Percentiles rank a stretch among this genome's conserved stretches.
phyloP scores from a whole-genome alignment of 2,113 vertebrate species.

The Ceyx margarethae region DNA sequence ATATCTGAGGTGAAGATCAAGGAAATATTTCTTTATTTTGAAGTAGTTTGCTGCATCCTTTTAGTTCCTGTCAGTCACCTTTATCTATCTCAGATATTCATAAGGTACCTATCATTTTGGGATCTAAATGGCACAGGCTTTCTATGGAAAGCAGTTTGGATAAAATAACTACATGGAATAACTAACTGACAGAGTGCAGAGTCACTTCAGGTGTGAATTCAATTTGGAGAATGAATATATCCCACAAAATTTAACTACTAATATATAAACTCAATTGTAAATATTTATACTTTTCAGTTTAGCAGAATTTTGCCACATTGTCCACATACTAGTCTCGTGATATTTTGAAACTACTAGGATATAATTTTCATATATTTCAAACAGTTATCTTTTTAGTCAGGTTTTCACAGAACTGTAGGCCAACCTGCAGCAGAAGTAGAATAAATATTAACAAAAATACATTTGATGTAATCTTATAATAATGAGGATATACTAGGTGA shows the following conservation, averaged over 20 bases:
- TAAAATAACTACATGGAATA: background rate
- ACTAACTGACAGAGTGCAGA: background rate
- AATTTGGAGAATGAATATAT: background rate
- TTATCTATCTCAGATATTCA: background rate
- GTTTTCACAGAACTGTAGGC: background rate
- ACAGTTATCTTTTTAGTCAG: background rate
- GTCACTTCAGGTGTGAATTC: background rate
- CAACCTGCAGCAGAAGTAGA: background rate
- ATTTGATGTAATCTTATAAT: background rate
- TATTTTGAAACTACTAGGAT: background rate
- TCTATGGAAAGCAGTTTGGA: background rate
- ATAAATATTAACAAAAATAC: conserved; percentile 12
- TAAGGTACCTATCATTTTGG: background rate
- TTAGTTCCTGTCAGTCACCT: background rate
- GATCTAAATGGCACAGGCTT: background rate
- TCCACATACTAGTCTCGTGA: background rate
- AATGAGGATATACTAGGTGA: background rate
- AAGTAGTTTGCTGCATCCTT: background rate
- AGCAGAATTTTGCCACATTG: background rate
- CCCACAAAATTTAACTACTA: background rate
- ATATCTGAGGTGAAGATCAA: background rate
- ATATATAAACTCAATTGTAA: background rate
- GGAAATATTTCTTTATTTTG: background rate
- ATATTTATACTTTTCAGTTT: background rate
- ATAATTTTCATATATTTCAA: conserved; percentile 16